Base-by-base conservation (phyloP, 2,888 invertebrate species). In the Trissonchulus latispiculum region DNA sequence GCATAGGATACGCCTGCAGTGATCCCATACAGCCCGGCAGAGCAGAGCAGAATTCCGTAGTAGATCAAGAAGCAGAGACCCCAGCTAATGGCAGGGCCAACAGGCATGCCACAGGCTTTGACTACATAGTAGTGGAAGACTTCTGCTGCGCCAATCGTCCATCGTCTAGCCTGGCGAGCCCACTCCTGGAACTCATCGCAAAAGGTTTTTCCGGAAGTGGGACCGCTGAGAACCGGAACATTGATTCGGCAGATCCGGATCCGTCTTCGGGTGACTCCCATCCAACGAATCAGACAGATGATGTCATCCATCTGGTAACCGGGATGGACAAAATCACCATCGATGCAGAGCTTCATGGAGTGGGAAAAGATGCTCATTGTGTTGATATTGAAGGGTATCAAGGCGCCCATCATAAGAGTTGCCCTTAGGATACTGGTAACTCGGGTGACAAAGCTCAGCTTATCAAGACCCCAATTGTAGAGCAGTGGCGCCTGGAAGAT, bases 131-230 rank as follows among this genome's bases (percentile, higher is more conserved):
- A 80, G 72, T 80, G 80, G 76, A 80, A 80, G 31, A 78, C 80
- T 75, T 80, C 80, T 64, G 80, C 80, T 8, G 80, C 80, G 61
- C 80, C 80, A 69, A 80, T 80, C 29, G 80, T 80, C 80, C 80
- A 80, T 37, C 80, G 68, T 64, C 80, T 72, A 36, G 78, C 77
- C 70, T 80, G 80, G 32, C 80, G 76, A 3, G 80, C 80, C 80
- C 80, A 80, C 71, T 80, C 80, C 33, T 79, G 78, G 76, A 80
- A 77, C 70, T 80, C 80, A 8, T 72, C 36, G 3, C 61, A 71
- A 8, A 48, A 8, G 8, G 48, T 48, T 48, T 48, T 48, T 8
- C 48, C 48, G 8, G 48, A 48, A 48, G 48, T 48, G 48, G 48
- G 48, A 48, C 48, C 48, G 48, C 48, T 48, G 48, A 48, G 48